Evolutionary conservation across 2,113 vertebrate species (phyloP).

Genomic region (Cisticola juncidis): DNA sequence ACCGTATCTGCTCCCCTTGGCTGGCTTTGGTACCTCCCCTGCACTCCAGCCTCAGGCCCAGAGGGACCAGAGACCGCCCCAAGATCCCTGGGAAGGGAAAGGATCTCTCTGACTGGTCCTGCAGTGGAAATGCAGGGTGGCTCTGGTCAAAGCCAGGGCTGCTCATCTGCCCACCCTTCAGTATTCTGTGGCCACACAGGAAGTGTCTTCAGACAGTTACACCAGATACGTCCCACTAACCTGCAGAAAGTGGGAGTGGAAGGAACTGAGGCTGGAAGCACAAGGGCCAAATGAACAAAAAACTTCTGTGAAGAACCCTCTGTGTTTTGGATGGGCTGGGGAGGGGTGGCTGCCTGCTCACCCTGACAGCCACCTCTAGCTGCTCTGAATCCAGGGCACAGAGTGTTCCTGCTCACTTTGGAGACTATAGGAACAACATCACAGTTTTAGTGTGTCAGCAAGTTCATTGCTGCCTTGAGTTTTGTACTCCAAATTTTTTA

Average conservation of each 20-base stretch:
- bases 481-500: not conserved
- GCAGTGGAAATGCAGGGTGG: not conserved
- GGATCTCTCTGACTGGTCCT: rapidly evolving
- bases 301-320: rapidly evolving
- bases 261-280: not conserved
- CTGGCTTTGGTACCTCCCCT: rapidly evolving
- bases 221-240: not conserved
- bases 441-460: not conserved
- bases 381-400: rapidly evolving
- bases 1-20: rapidly evolving
- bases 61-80: rapidly evolving
- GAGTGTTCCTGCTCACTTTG: not conserved
- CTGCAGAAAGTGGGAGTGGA: not conserved
- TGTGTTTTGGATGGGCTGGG: rapidly evolving
- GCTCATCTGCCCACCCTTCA: no score
- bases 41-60: rapidly evolving
- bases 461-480: not conserved
- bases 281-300: not conserved
- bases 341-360: not conserved
- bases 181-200: not conserved
- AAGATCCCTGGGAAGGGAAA: not conserved
- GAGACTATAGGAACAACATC: not conserved
- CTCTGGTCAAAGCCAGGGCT: not conserved
- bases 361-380: not conserved
- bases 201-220: not conserved